Evolutionary conservation across 2,888 invertebrate genomes (phyloP).

Genomic region (Volucella inflata): DNA sequence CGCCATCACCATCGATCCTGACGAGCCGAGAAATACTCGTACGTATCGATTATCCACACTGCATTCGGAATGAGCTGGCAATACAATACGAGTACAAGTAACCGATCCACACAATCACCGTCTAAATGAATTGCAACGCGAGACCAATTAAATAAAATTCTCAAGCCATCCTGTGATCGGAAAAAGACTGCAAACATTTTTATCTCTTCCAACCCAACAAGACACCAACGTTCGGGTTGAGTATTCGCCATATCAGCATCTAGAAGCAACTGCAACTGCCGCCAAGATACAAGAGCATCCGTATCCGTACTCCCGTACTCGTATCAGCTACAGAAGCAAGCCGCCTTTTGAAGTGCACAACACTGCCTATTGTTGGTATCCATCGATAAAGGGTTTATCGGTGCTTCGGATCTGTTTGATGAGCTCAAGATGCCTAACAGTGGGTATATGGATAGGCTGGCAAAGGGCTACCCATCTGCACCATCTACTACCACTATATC

Average conservation of each 20-base stretch:
- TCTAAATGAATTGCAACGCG: slow-evolving; percentile 72
- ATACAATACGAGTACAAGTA: slow-evolving; percentile 5
- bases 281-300: slow-evolving; percentile 25
- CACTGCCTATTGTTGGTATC: slow-evolving; percentile 74
- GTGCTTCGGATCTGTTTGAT: slow-evolving; percentile 72
- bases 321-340: slow-evolving; percentile 51
- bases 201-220: slow-evolving; percentile 36
- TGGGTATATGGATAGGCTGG: slow-evolving; percentile 48
- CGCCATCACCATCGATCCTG: slow-evolving; percentile 9
- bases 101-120: slow-evolving; percentile 62
- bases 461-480: slow-evolving; percentile 41
- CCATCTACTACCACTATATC: background rate
- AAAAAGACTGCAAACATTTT: slow-evolving; percentile 49
- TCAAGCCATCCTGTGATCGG: slow-evolving; percentile 35
- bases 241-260: background rate
- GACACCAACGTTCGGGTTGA: slow-evolving; percentile 15
- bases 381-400: slow-evolving; percentile 72
- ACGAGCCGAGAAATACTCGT: slow-evolving; percentile 15
- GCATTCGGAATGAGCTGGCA: slow-evolving; percentile 66
- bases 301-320: slow-evolving; percentile 14
- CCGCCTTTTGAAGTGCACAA: slow-evolving; percentile 73
- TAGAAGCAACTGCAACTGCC: slow-evolving; percentile 15
- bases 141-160: slow-evolving; percentile 75
- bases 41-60: slow-evolving; percentile 61
- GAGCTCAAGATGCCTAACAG: slow-evolving; percentile 53